Evolutionary conservation across 2,113 vertebrate genomes (phyloP).

Genomic region (Sinocyclocheilus anophthalmus): DNA sequence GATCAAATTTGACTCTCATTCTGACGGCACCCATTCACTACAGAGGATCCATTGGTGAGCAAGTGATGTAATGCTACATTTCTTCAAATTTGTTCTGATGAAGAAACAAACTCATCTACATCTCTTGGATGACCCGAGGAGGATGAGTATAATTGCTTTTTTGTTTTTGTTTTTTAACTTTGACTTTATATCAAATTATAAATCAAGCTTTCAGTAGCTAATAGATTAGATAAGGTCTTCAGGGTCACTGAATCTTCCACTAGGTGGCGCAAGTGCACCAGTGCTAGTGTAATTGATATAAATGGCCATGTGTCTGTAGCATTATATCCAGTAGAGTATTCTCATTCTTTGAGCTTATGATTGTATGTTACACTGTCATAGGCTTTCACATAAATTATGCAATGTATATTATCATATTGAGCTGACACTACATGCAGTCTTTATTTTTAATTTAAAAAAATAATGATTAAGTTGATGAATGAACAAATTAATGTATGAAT

Average conservation of each 20-base stretch:
- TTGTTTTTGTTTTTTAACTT: too few relatives aligned
- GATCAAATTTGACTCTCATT: too few relatives aligned
- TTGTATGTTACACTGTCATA: not conserved
- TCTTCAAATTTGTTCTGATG: too few relatives aligned
- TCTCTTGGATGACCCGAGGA: too few relatives aligned
- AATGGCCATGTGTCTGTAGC: not conserved
- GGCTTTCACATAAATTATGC: slow-evolving; percentile 1
- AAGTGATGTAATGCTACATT: too few relatives aligned
- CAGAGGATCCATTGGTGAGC: too few relatives aligned
- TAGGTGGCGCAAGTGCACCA: slow-evolving; percentile 24
- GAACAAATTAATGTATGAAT: slow-evolving; percentile 7
- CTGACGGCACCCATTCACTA: too few relatives aligned
- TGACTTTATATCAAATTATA: not conserved
- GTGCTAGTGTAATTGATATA: not conserved
- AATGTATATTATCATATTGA: not conserved
- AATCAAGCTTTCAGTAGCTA: not conserved
- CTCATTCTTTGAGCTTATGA: not conserved
- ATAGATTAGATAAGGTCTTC: not conserved
- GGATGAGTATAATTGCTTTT: too few relatives aligned
- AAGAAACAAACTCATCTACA: too few relatives aligned
- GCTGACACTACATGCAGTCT: not conserved
- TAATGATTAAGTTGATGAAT: slow-evolving; percentile 7
- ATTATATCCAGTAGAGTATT: not conserved
- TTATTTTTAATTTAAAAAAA: not conserved
- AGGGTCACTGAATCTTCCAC: slow-evolving; percentile 2